Base-by-base conservation (phyloP, 2,113 vertebrate species). In the Damaliscus lunatus region DNA sequence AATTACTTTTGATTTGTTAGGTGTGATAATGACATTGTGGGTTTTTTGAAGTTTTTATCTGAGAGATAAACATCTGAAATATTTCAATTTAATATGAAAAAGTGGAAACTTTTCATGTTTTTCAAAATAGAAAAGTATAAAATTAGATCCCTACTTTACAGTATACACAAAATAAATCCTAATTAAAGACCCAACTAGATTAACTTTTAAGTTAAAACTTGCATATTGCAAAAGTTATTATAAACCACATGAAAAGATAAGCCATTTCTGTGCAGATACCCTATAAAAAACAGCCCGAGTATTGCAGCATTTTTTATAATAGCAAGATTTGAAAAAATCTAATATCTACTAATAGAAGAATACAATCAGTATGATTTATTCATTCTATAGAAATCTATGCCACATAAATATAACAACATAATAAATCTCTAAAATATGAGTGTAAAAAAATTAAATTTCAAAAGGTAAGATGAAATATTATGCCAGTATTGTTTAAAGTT, bases 91-190 rank as follows among this genome's bases (percentile, higher is more conserved):
- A 85, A 92, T 36, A 19, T 80, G 46, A 60, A 84, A 96, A 78
- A 33, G 89, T 57, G n/a, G 25, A 93, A 92, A 82, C 0, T 31
- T 92, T 87, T 36, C 59, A 23, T 48, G 52, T 64, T 89, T 90
- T 97, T 59, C 13, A 43, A 36, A 29, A 36, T 25, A 17, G 50
- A 91, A 83, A 93, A 59, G 89, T 67, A 48, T 53, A 91, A 96
- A 95, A 94, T 87, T 88, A 88, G 82, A 59, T 59, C 67, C 19
- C 55, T 94, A 89, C 48, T 43, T 96, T 50, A 97, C 2, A 64
- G 19, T 36, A 91, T n/a, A 64, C 2, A 55, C 88, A 93, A 93
- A 86, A 19, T 90, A 94, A 90, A 78, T 57, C 77, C 62, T 36
- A 94, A 19, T 29, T 95, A 67, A 67, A 67, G 64, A 67, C 33